Base-by-base conservation (phyloP, 2,797 vertebrate species). In the Girardinus metallicus region DNA sequence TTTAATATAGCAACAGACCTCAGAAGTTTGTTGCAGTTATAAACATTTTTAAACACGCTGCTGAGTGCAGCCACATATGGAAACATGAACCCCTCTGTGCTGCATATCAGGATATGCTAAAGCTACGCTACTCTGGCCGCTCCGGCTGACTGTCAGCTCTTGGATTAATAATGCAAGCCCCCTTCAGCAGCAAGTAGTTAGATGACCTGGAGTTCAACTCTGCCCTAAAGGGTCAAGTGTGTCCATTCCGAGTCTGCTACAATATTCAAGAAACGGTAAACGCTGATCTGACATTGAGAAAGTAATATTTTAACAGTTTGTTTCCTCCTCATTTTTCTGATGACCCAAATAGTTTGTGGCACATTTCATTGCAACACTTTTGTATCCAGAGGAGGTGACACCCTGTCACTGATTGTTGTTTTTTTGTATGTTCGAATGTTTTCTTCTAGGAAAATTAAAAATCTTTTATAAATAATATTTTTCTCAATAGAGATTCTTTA, bases 141-240 rank as follows among this genome's bases (percentile, higher is more conserved):
- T 84, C 78, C 73, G 77, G 80, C 46, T 80, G 81, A 77, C 83
- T 86, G 83, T 90, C 82, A 86, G 77, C 62, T 78, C 78, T 78
- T 75, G 31, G 83, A 92, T 95, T 79, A 95, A 96, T 96, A 94
- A 95, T 96, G 90, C 85, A 95, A 83, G 73, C 70, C 82, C 49
- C 88, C 80, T 80, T 53, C 74, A 77, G 79, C 89, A 85, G 82
- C 82, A 74, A 89, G 79, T 80, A 74, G 23, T 53, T 71, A 55
- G 64, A 78, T 86, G 84, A 89, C 90, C 93, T 57, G 73, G 76
- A 83, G 75, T 79, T 95, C 82, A 94, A 89, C 93, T 90, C 85
- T 82, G 78, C 47, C 70, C 47, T 39, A 1, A 70, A 83, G 68
- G 92, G 90, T 92, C 90, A 91, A 89, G 85, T 87, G 83, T 91